phyloP scores from a whole-genome alignment of 2,888 invertebrate species.

The Hipparchia sbordonii region DNA sequence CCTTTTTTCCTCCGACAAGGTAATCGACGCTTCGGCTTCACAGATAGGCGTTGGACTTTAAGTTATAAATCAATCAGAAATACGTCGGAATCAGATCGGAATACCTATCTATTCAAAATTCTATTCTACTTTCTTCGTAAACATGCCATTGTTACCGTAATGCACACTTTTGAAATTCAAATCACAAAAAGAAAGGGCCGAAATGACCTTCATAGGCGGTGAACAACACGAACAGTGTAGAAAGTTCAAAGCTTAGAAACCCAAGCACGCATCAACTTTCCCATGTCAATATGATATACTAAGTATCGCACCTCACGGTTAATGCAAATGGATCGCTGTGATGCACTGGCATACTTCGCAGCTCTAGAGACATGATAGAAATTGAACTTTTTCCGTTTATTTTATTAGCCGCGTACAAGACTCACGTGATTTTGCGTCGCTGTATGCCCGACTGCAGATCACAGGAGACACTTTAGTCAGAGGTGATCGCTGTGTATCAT shows the following conservation, averaged over 20 bases:
- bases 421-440: too few species aligned
- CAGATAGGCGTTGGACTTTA: not conserved
- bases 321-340: slow-evolving; percentile 36
- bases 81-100: slow-evolving; percentile 9
- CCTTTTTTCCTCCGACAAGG: too few species aligned
- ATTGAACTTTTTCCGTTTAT: not conserved
- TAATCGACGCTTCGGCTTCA: too few species aligned
- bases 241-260: slow-evolving; percentile 50
- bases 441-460: too few species aligned
- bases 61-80: not conserved
- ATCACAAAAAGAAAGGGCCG: slow-evolving; percentile 45
- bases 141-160: slow-evolving; percentile 8
- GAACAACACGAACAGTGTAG: slow-evolving; percentile 43
- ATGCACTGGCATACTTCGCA: slow-evolving; percentile 22
- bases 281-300: slow-evolving; percentile 43
- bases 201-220: slow-evolving; percentile 45
- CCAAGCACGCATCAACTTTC: slow-evolving; percentile 50
- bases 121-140: slow-evolving; percentile 6
- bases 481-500: too few species aligned
- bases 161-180: slow-evolving; percentile 31
- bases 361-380: not conserved
- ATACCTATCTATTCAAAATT: slow-evolving; percentile 1
- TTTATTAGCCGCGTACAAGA: too few species aligned
- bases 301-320: slow-evolving; percentile 33
- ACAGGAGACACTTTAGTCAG: too few species aligned